Base-by-base conservation (phyloP, 2,888 invertebrate species). In the Zhuqinia jingwanae region DNA sequence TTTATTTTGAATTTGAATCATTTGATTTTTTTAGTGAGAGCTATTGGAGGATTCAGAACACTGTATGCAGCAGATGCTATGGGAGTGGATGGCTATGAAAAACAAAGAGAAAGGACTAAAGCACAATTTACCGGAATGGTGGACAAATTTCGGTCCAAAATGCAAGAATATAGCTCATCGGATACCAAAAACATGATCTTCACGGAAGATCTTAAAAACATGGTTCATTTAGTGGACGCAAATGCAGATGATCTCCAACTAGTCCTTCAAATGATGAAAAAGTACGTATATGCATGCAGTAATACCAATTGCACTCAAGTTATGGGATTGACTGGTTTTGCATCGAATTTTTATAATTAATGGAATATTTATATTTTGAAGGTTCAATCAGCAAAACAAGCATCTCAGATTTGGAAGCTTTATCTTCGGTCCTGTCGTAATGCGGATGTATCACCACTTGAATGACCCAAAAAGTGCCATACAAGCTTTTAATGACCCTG, bases 171-270 rank as follows among this genome's bases (percentile, higher is more conserved):
- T 92, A 92, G 94, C 0, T 90, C 92, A 2, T 92, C 94, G 0
- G 92, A 93, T 0, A 89, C 92, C 0, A 94, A 94, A 88, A 94
- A 94, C 90, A 94, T 96, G 94, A 94, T 97, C 89, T 97, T 96
- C 91, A 96, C 96, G 6, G 97, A 97, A 93, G 97, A 97, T 92
- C 93, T 97, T 13, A 97, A 96, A 92, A 96, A 96, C 92, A 95
- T 96, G 94, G 92, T 96, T 3, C 95, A 96, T 91, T 92, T 97
- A 78, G 94, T 94, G 1, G 94, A 95, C 87, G 94, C 94, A 36
- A 93, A 93, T 45, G 92, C 93, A 2, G 92, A 93, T 11, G 96
- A 97, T 92, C 89, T 96, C 15, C 92, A 95, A 8, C 92, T 96
- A 20, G 92, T 95, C 0, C 91, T 93, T 10, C 93, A 94, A 90